Evolutionary conservation across 2,113 vertebrate species (phyloP).

Genomic region (Tetrax tetrax): DNA sequence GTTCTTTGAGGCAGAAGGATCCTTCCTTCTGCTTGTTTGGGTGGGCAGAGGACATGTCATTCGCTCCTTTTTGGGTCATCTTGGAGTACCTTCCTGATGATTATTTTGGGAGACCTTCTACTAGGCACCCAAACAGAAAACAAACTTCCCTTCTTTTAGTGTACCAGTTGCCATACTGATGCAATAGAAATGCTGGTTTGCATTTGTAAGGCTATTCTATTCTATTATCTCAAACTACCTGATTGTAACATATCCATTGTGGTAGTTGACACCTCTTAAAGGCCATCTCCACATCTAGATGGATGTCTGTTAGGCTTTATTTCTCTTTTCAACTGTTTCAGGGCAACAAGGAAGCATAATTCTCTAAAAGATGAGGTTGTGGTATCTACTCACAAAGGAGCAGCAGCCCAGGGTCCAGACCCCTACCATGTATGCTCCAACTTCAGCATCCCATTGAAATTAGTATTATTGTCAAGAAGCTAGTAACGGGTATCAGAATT

Average conservation of each 20-base stretch:
- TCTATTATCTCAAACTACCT: accelerated
- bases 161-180: not conserved
- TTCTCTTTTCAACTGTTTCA: not conserved
- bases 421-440: too few species aligned
- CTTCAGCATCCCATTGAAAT: not conserved
- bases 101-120: not conserved
- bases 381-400: not conserved
- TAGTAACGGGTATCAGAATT: not conserved
- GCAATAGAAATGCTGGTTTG: not conserved
- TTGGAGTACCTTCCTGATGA: not conserved
- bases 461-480: not conserved
- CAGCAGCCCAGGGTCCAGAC: not conserved
- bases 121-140: not conserved
- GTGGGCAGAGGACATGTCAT: not conserved
- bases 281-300: not conserved
- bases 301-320: not conserved
- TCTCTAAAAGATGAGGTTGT: not conserved
- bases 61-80: not conserved
- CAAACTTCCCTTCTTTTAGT: not conserved
- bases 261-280: not conserved
- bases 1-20: not conserved
- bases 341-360: not conserved
- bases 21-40: not conserved
- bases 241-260: not conserved
- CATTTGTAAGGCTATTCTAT: not conserved